Base-by-base conservation (phyloP, 1,140 invertebrate species). In the Chymomyza costata region DNA sequence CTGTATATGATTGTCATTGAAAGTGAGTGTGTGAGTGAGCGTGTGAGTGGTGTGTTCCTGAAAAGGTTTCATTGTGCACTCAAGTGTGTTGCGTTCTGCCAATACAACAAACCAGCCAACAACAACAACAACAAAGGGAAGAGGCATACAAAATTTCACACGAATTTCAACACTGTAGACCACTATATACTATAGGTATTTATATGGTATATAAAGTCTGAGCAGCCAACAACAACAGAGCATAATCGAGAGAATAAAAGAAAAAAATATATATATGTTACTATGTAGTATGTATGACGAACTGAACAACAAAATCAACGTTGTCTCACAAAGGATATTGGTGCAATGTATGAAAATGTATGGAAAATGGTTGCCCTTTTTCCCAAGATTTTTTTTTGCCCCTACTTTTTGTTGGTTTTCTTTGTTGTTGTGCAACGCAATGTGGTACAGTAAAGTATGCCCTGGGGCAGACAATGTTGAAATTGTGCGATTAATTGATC, bases 281-380 rank as follows among this genome's bases (percentile, higher is more conserved):
- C 3, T 25, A 25, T 8, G 21, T 3, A 25, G 21, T 25, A 25
- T 25, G 8, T 25, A 25, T 3, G 3, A 25, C 8, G 44, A 64
- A 64, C 38, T 57, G 60, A 64, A 60, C 60, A 64, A 56, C 61
- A 43, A 56, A 64, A 64, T 64, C 60, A 64, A 43, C 59, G 60
- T 51, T 44, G 47, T 63, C 49, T 40, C 32, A 63, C 50, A 63
- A 64, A 56, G 60, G 45, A 64, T 60, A 64, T 56, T 56, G 51
- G 51, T 64, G 61, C 61, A 64, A 50, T 64, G 63, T 49, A 39
- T 41, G 28, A 49, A 56, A 64, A 50, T 64, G 63, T 49, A 39
- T 41, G 28, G 44, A 56, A 28, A 37, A 41, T 17, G 37, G 39
- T 55, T 67, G 38, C 30, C 13, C 34, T 52, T 63, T 41, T 51